Percentiles rank a stretch among this genome's conserved stretches.
Evolutionary conservation across 2,113 vertebrate species (phyloP).

Genomic region (Limnothrissa miodon): DNA sequence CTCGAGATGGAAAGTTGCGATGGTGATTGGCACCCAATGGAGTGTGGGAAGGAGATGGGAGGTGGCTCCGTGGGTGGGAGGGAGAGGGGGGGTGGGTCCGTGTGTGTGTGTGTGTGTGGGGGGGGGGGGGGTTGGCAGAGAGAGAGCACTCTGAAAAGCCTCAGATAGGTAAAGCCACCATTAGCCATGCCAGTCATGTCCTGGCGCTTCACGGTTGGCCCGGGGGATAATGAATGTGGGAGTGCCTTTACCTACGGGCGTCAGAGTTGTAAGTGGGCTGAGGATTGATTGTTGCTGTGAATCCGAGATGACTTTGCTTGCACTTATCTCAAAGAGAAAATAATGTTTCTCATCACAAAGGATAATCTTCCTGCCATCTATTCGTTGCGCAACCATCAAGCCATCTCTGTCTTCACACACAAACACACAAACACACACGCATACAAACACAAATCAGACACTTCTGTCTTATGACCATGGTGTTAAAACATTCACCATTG

Average conservation of each 20-base stretch:
- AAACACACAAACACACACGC: background rate
- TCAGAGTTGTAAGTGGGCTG: slow-evolving; percentile 34
- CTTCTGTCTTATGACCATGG: background rate
- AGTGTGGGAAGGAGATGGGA: background rate
- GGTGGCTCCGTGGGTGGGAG: background rate
- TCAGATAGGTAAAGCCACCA: background rate
- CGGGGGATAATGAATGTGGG: slow-evolving; percentile 38
- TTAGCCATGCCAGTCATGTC: slow-evolving; percentile 32
- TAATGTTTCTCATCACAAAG: slow-evolving; percentile 54
- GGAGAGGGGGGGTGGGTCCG: background rate
- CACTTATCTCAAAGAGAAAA: slow-evolving; percentile 50
- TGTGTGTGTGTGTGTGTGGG: no score
- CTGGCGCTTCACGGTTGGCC: slow-evolving; percentile 16
- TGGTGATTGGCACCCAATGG: slow-evolving; percentile 13
- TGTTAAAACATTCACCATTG: background rate
- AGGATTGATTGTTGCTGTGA: slow-evolving; percentile 49
- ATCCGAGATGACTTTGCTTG: slow-evolving; percentile 50
- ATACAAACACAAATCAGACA: background rate
- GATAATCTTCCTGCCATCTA: slow-evolving; percentile 47
- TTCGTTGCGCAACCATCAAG: slow-evolving; percentile 14
- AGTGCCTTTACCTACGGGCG: slow-evolving; percentile 20
- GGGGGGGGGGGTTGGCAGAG: background rate
- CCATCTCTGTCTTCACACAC: no score
- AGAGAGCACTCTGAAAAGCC: background rate
- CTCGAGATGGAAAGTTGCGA: background rate